Evolutionary conservation across 2,888 invertebrate species (phyloP).

Genomic region (Plebejus argus): DNA sequence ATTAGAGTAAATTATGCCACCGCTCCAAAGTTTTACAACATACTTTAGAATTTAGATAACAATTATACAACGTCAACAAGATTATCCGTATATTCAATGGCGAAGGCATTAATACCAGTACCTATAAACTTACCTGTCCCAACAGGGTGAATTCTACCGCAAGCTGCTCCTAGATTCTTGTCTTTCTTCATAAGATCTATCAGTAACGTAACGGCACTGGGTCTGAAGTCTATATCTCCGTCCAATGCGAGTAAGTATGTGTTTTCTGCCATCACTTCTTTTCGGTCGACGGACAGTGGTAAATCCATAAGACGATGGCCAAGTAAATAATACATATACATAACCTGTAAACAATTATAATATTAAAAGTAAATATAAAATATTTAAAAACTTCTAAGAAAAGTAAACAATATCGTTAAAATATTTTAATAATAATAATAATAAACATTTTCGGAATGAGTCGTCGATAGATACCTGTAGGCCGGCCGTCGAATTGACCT

Average conservation of each 20-base stretch:
- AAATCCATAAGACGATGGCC: conserved; percentile 89
- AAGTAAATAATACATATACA: conserved; percentile 96
- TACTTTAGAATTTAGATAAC: no score
- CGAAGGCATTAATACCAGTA: no score
- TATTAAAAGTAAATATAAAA: no score
- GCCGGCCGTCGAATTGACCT: neutral
- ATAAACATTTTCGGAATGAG: neutral
- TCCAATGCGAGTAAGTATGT: conserved; percentile 92
- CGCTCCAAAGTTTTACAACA: no score
- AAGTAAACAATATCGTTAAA: no score
- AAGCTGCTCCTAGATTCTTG: conserved; percentile 90
- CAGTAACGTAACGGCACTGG: conserved; percentile 87
- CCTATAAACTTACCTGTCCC: conserved; percentile 79
- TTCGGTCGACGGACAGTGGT: conserved; percentile 79
- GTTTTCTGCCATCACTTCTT: conserved; percentile 87
- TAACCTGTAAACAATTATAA: conserved; percentile 78
- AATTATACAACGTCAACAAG: no score
- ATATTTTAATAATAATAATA: no score
- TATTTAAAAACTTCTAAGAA: no score
- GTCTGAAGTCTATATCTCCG: conserved; percentile 94
- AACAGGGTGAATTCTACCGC: conserved; percentile 94
- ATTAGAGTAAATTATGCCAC: no score
- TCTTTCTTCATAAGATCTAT: conserved; percentile 94
- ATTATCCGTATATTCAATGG: no score
- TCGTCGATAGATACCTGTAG: no score